Conservation (phyloP, 2,113 vertebrate genomes). For the Arothron firmamentum region DNA sequence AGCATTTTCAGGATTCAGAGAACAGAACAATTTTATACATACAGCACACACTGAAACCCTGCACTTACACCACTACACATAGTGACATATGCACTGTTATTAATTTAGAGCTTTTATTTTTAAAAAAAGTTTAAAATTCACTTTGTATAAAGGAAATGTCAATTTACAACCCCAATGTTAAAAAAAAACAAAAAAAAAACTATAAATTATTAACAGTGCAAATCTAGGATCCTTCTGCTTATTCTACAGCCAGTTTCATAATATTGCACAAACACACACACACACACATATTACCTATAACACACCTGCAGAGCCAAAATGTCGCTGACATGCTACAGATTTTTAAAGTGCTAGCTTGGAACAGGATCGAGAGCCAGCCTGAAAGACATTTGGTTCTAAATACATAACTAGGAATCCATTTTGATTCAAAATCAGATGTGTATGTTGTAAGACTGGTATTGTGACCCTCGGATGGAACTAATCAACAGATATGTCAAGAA, state of each 20-base stretch:
- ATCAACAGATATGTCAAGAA: background rate
- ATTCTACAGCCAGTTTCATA: constrained; percentile 53
- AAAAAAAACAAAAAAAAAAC: constrained; percentile 21
- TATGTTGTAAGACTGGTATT: constrained; percentile 9
- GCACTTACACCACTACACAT: constrained; percentile 25
- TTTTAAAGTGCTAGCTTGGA: constrained; percentile 81
- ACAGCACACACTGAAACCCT: constrained; percentile 42
- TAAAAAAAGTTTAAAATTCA: constrained; percentile 19
- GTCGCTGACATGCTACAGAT: constrained; percentile 61
- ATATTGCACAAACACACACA: constrained; percentile 80
- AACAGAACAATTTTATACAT: constrained; percentile 26
- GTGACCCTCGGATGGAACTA: constrained; percentile 1
- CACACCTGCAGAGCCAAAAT: constrained; percentile 64
- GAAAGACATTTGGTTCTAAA: constrained; percentile 47
- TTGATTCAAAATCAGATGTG: constrained; percentile 6
- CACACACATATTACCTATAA: constrained; percentile 54
- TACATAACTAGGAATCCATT: constrained; percentile 13
- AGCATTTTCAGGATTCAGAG: constrained; percentile 35
- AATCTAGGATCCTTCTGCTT: constrained; percentile 19
- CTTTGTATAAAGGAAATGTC: constrained; percentile 9
- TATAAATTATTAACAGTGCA: constrained; percentile 48
- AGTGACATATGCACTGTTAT: constrained; percentile 25
- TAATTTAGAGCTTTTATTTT: constrained; percentile 17
- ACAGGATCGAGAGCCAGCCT: constrained; percentile 44
- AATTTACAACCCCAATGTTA: constrained; percentile 8